Base-by-base conservation (phyloP, 2,797 vertebrate species). In the Graptemys geographica region DNA sequence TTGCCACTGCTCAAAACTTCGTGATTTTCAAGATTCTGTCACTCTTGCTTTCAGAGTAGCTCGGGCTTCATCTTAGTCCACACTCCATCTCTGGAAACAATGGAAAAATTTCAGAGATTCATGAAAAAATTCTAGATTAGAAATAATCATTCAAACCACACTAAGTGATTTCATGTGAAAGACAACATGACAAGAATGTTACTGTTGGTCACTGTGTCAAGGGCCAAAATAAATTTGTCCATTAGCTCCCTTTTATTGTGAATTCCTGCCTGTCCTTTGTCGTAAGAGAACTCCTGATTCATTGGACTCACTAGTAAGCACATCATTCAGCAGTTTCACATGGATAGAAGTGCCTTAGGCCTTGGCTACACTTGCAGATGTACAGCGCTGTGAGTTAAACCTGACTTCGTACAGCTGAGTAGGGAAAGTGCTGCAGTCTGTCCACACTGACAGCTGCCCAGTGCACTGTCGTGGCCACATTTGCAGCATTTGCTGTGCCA, bases 41-140 rank as follows among this genome's bases (percentile, higher is more conserved):
- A 11, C 74, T 52, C 88, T 86, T 90, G 59, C 15, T n/a, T 92
- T 92, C 94, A 84, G 19, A 23, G 18, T 88, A 28, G 62, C 76
- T 25, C n/a, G 5, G 65, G 49, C 41, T 93, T 94, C 3, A 0
- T 80, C 8, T 95, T 90, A 18, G 62, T 57, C 80, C 94, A 65
- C 41, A 80, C 59, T 21, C 5, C 21, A 0, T 89, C 47, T 90
- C 37, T 80, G 81, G 23, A 83, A 91, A 8, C 33, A 16, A 90
- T 83, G 72, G 31, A 28, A 57, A 80, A 78, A 91, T 91, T 69
- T 3, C 49, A 89, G 37, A 25, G 13, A 13, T 87, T 91, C 49
- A 76, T 33, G n/a, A 31, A 7, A 88, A 53, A 25, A 52, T 31
- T 95, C 33, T 65, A 86, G n/a, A 23, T 88, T 53, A 79, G 80